Base-by-base conservation (phyloP, 2,797 vertebrate species). In the Perodicticus potto region DNA sequence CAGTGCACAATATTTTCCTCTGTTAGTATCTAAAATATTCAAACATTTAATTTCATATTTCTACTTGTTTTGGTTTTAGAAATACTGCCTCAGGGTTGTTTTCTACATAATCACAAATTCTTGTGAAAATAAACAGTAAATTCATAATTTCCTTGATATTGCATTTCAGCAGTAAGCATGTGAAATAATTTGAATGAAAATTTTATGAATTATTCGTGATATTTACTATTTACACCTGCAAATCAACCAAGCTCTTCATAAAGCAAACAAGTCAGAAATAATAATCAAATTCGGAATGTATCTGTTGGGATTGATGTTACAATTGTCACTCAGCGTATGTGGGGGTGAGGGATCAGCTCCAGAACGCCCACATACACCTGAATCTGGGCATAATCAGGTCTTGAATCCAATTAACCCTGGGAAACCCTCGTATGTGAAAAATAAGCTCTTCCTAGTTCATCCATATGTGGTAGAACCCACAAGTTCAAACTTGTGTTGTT, bases 1-100 rank as follows among this genome's bases (percentile, higher is more conserved):
- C 65, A 86, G 57, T 19, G 17, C n/a, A 72, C 20, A 32, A 34
- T 69, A 0, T 53, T 95, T 87, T 96, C 83, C 69, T 92, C 34
- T 27, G 86, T 89, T 95, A 29, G 11, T 37, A 70, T 70, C 17
- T 72, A 69, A 95, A 97, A 88, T 59, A 94, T 78, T 25, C 78
- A 96, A 86, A 91, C 91, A 94, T 87, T 96, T 94, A 72, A 84
- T 95, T 90, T 96, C 82, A 23, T 88, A 80, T 95, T 96, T 91
- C 23, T 89, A 34, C 49, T 69, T 83, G 45, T 86, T 96, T 97
- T 72, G 25, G 0, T 76, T 95, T 88, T 82, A 92, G 81, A 96
- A 95, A 69, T 23, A 94, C 22, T 95, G 80, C 80, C 67, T 94
- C 61, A 45, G 72, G 22, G 29, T 53, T 91, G 22, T 25, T 53